Evolutionary conservation across 2,113 vertebrate species (phyloP), one percentile per base, ranked within the genome.

Genomic region (Athene noctua): DNA sequence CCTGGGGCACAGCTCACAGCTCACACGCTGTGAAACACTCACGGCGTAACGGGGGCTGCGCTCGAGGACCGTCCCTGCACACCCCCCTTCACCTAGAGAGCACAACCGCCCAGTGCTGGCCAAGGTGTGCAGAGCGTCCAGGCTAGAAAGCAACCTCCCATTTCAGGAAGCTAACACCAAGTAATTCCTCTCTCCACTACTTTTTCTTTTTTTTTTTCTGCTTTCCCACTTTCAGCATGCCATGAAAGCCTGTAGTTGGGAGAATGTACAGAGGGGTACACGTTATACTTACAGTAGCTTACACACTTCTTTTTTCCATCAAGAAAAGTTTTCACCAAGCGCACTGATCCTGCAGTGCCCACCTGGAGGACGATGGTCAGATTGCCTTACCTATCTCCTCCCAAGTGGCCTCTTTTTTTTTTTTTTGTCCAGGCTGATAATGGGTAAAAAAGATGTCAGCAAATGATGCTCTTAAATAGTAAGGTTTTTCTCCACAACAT

Each of bases 351-450:
- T 46, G n/a, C 78, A 55, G 67, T 10, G 44, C 32, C 40, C 38
- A 34, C 18, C 36, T 7, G 18, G 40, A 65, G 14, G 44, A 36
- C 25, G 15, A 54, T 7, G 0, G 2, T 9, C 11, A 1, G 23
- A n/a, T 27, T 18, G 57, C 54, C 54, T 55, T 58, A 32, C 23
- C 34, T 22, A 6, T 12, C 25, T 61, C 34, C 46, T 67, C 59
- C 38, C 68, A 46, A 75, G 51, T 8, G 36, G 57, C 62, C 34
- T 80, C 46, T 4, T 10, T 11, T 70, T 59, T 54, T 59, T 54
- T 65, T 75, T 78, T 17, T 47, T 52, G 63, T 62, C 38, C 23
- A 55, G 51, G 47, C 52, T 77, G 74, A 40, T 71, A 66, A 40
- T 7, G 2, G 51, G 30, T 47, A 59, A 82, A 62, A 66, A 63